Percentiles rank a stretch among this genome's conserved stretches.
phyloP scores from a whole-genome alignment of 2,113 vertebrate genomes.

The Typhlomys cinereus region DNA sequence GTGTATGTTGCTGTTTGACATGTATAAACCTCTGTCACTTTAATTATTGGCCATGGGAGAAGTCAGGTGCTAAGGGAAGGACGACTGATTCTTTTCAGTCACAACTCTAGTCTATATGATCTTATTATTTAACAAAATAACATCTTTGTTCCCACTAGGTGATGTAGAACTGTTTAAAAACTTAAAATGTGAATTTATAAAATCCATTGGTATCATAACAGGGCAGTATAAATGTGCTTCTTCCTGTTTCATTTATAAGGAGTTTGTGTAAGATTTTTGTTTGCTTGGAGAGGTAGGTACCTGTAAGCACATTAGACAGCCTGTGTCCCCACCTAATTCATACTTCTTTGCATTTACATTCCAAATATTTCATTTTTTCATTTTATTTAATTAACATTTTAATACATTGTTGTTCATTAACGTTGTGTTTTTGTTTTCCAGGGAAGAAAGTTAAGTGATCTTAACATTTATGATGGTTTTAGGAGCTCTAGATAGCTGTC shows the following conservation, averaged over 20 bases:
- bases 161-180: neutral
- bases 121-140: neutral
- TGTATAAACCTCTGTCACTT: neutral
- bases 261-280: conserved; percentile 38
- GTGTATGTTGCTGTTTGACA: neutral
- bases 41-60: neutral
- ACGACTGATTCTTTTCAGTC: neutral
- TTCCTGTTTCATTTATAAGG: neutral
- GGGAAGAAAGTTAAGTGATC: neutral
- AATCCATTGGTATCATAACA: neutral
- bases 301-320: conserved; percentile 27
- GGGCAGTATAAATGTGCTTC: neutral
- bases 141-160: conserved; percentile 5
- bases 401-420: conserved; percentile 51
- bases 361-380: conserved; percentile 35
- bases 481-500: neutral
- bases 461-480: neutral
- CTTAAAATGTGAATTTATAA: neutral
- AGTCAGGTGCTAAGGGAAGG: neutral
- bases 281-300: neutral
- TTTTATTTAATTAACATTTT: conserved; percentile 21
- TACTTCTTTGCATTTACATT: conserved; percentile 14
- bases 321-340: neutral
- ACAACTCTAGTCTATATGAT: neutral
- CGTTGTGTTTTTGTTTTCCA: neutral